phyloP scores from a whole-genome alignment of 2,797 vertebrate species.

The Gymnodraco acuticeps region DNA sequence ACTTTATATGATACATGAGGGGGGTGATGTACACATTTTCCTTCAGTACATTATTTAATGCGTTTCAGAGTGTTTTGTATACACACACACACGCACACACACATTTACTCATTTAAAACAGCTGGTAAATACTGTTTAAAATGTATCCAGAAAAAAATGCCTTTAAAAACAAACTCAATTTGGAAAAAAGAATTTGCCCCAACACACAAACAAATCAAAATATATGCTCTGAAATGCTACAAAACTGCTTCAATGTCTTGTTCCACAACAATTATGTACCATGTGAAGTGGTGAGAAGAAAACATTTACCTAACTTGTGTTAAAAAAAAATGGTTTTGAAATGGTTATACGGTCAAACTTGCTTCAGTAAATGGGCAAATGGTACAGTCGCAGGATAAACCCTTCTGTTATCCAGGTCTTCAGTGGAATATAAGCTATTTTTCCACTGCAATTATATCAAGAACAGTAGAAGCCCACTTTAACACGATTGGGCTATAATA shows the following conservation, averaged over 20 bases:
- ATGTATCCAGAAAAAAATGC: constrained; percentile 54
- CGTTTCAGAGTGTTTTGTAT: constrained; percentile 70
- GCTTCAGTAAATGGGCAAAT: neutral
- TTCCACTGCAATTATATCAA: neutral
- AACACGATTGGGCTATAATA: neutral
- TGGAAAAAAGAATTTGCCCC: neutral
- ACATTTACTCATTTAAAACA: constrained; percentile 69
- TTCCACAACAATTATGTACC: constrained; percentile 16
- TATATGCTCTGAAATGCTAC: constrained; percentile 29
- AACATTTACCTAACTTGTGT: neutral
- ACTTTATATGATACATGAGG: constrained; percentile 80
- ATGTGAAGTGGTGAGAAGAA: neutral
- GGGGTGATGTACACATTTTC: constrained; percentile 76
- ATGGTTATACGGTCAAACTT: neutral
- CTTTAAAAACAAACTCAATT: constrained; percentile 36
- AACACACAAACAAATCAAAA: constrained; percentile 7
- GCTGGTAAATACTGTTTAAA: constrained; percentile 80
- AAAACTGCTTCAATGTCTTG: constrained; percentile 5
- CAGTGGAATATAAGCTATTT: constrained; percentile 1
- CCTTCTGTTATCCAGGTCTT: neutral
- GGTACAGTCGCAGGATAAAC: neutral
- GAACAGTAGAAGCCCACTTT: neutral
- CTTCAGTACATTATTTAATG: constrained; percentile 80
- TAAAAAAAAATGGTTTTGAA: neutral
- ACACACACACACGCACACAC: constrained; percentile 34